phyloP scores from a whole-genome alignment of 2,888 invertebrate genomes.

The Napeogenes inachia region DNA sequence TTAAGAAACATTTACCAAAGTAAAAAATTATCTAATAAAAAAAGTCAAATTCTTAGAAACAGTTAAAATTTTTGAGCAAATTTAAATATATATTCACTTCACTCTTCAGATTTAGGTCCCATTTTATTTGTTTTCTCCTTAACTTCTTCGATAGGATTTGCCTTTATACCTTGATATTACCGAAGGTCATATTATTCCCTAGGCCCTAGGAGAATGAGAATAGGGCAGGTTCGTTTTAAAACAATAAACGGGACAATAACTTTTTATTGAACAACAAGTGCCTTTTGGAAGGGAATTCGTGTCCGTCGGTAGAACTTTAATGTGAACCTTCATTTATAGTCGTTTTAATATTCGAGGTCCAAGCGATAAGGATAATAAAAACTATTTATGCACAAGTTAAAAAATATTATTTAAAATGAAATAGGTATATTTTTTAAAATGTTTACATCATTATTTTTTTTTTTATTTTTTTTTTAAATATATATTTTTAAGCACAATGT shows the following conservation, averaged over 20 bases:
- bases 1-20: slow-evolving; percentile 8
- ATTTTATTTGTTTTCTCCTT: too few species aligned
- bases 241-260: slow-evolving; percentile 21
- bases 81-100: too few species aligned
- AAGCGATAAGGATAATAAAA: slow-evolving; percentile 22
- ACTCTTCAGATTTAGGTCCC: too few species aligned
- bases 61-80: neutral
- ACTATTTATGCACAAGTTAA: neutral
- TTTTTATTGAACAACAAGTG: slow-evolving; percentile 22
- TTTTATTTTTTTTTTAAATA: too few species aligned
- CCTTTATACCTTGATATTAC: neutral
- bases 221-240: neutral
- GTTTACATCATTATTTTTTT: too few species aligned
- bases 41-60: neutral
- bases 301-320: slow-evolving; percentile 41
- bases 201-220: neutral
- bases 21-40: neutral
- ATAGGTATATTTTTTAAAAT: too few species aligned
- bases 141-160: neutral
- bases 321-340: slow-evolving; percentile 39
- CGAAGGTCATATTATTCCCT: neutral
- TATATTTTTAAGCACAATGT: too few species aligned
- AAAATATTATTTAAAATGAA: too few species aligned
- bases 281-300: slow-evolving; percentile 43
- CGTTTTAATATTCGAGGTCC: slow-evolving; percentile 37